Evolutionary conservation across 2,113 vertebrate species (phyloP).

Genomic region (Edolisoma coerulescens): DNA sequence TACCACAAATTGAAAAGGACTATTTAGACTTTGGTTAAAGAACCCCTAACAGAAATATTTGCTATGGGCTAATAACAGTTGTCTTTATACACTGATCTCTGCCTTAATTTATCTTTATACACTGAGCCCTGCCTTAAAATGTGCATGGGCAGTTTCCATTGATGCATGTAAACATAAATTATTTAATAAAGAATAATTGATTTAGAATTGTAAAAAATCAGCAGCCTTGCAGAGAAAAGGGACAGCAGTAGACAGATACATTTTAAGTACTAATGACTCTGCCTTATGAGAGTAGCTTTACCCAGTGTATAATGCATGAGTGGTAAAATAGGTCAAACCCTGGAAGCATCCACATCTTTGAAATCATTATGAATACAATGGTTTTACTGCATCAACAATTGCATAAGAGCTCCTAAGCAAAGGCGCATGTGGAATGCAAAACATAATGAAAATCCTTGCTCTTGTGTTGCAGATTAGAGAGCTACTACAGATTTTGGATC

Average conservation of each 20-base stretch:
- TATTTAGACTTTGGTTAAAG: not conserved
- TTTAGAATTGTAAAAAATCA: conserved; percentile 50
- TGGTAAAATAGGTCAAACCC: conserved; percentile 68
- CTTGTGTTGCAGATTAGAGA: conserved; percentile 27
- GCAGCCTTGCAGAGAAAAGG: conserved; percentile 38
- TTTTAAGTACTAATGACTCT: conserved; percentile 55
- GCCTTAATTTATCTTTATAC: not conserved
- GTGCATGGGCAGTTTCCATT: not conserved
- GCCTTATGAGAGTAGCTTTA: conserved; percentile 47
- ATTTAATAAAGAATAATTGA: conserved; percentile 20
- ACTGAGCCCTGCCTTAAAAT: not conserved
- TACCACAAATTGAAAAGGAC: not conserved
- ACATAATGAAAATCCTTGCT: conserved; percentile 50
- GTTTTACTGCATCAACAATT: conserved; percentile 60
- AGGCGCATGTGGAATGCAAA: conserved; percentile 55
- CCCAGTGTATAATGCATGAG: conserved; percentile 53
- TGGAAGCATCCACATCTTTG: conserved; percentile 58
- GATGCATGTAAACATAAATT: conserved; percentile 19
- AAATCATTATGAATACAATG: conserved; percentile 71
- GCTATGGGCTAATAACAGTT: not conserved
- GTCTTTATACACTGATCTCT: not conserved
- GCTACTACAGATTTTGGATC: not conserved
- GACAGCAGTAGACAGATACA: conserved; percentile 7
- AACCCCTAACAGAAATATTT: not conserved
- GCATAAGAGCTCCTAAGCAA: conserved; percentile 61